These are phyloP conservation scores for Nothoprocta perdicaria DNA, from an alignment of 2,113 vertebrate species.

Conservation along the genomic window DNA sequence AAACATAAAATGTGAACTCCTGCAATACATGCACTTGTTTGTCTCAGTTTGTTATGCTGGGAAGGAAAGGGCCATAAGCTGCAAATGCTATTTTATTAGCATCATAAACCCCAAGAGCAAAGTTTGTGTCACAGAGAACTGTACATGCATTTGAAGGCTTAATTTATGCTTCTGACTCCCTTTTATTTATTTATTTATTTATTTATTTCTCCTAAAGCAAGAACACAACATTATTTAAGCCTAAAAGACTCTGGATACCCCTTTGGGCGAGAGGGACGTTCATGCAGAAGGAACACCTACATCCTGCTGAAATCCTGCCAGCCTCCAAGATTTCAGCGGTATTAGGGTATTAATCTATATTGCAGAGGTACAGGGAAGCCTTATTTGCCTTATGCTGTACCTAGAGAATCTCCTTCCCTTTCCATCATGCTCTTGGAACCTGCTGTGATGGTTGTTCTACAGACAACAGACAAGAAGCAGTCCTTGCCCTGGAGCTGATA, in stretches of 20 bases:
- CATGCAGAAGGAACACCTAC: neutral
- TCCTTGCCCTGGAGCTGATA: neutral
- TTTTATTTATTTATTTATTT: neutral
- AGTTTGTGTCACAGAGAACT: constrained; percentile 70
- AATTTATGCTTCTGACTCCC: constrained; percentile 40
- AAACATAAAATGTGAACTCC: constrained; percentile 63
- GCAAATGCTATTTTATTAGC: constrained; percentile 67
- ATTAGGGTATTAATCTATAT: fast-evolving
- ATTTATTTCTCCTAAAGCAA: neutral
- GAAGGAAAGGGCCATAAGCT: constrained; percentile 64
- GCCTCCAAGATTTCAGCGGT: neutral
- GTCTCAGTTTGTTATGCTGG: constrained; percentile 42
- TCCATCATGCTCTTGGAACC: neutral
- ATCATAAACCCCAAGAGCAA: constrained; percentile 73
- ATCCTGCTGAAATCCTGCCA: neutral
- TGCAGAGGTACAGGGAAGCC: neutral
- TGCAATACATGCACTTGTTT: constrained; percentile 47
- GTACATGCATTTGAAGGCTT: constrained; percentile 56
- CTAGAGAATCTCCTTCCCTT: neutral
- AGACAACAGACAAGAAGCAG: neutral
- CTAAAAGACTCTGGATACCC: neutral
- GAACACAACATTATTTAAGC: neutral
- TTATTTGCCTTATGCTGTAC: neutral
- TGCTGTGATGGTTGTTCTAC: neutral
- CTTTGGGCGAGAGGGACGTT: neutral